Conservation (phyloP, 2,797 vertebrate species). For the Intellagama lesueurii region DNA sequence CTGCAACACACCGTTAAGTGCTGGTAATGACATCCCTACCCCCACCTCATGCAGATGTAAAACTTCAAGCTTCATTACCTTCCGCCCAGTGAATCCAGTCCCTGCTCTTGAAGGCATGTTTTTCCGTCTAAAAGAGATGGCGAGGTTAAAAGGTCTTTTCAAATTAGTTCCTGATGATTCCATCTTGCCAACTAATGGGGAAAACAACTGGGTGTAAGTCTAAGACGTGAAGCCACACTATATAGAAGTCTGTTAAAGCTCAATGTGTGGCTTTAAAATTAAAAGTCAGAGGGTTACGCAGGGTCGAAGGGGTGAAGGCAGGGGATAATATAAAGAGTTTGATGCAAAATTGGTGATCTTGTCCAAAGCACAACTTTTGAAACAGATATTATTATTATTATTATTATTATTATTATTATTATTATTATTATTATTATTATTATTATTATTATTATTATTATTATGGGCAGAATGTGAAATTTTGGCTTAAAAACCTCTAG, state of each 20-base stretch:
- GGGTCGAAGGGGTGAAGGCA: no score
- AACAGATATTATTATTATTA: not conserved
- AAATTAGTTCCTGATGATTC: constrained; percentile 11
- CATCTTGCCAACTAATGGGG: not conserved
- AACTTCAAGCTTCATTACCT: not conserved
- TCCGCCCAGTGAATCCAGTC: not conserved
- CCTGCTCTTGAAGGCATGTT: not conserved
- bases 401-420: no score
- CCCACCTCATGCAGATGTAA: not conserved
- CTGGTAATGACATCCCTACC: not conserved
- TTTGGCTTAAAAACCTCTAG: no score
- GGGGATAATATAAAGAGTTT: not conserved
- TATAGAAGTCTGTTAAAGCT: not conserved
- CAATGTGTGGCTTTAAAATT: not conserved
- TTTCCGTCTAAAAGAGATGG: not conserved
- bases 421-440: no score
- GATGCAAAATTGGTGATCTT: not conserved
- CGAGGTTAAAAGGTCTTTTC: constrained; percentile 2
- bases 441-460: no score
- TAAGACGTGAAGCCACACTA: not conserved
- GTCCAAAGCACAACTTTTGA: not conserved
- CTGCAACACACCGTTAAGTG: not conserved
- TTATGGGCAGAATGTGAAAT: no score
- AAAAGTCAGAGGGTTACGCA: not conserved
- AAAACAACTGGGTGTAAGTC: not conserved